Conservation (phyloP, 2,888 invertebrate genomes). For the Nomada flava region DNA sequence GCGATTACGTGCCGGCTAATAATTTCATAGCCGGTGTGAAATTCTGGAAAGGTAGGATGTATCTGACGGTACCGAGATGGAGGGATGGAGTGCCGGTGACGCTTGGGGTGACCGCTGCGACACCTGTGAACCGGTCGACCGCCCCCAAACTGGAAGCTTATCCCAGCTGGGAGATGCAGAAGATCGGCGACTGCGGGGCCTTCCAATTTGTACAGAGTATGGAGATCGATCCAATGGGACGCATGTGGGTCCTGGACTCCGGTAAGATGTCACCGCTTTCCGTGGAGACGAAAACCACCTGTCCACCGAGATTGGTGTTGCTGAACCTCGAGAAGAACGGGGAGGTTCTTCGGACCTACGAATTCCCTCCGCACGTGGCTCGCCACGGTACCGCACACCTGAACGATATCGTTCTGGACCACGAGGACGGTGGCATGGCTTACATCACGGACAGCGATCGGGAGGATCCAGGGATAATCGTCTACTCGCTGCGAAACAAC, state of each 20-base stretch:
- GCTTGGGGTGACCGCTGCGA: constrained; percentile 86
- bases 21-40: constrained; percentile 89
- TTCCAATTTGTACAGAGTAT: constrained; percentile 91
- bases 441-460: constrained; percentile 90
- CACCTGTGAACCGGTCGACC: constrained; percentile 85
- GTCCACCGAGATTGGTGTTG: constrained; percentile 89
- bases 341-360: constrained; percentile 85
- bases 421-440: constrained; percentile 88
- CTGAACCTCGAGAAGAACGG: constrained; percentile 88
- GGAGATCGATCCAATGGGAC: constrained; percentile 89
- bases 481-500: constrained; percentile 88
- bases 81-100: constrained; percentile 90
- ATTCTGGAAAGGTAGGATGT: constrained; percentile 88
- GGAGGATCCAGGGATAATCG: constrained; percentile 89
- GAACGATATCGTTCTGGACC: constrained; percentile 90
- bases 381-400: constrained; percentile 87
- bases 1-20: constrained; percentile 88
- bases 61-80: constrained; percentile 89
- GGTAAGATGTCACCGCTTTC: constrained; percentile 88
- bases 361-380: constrained; percentile 87
- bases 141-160: constrained; percentile 88
- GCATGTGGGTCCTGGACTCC: constrained; percentile 86
- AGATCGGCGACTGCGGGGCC: constrained; percentile 88
- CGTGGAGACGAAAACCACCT: constrained; percentile 83
- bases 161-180: constrained; percentile 90